Percentiles rank a stretch among this genome's conserved stretches.
Conservation (phyloP, 2,888 invertebrate species). For the Thymelicus lineola region DNA sequence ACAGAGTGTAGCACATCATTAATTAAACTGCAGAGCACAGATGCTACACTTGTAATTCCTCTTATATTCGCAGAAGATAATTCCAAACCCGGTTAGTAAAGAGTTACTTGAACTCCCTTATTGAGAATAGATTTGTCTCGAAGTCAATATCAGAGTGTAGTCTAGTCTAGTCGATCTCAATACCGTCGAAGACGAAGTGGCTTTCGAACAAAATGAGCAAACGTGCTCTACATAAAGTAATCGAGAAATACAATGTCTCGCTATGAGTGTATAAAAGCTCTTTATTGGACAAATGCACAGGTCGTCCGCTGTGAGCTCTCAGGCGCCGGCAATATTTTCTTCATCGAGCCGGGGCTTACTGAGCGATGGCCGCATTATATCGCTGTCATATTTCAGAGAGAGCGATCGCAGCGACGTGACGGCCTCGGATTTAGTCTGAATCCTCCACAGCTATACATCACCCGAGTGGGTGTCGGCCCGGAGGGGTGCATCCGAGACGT, state of each 20-base stretch:
- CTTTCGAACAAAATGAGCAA: conserved; percentile 34
- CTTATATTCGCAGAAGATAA: not conserved
- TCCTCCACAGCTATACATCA: conserved; percentile 52
- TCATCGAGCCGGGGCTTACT: conserved; percentile 71
- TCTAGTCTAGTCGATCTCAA: conserved; percentile 25
- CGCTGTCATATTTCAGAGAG: conserved; percentile 74
- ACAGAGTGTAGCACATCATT: not conserved
- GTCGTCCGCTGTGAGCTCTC: conserved; percentile 46
- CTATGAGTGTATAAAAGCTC: conserved; percentile 52
- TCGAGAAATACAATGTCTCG: conserved; percentile 34
- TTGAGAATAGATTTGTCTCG: not conserved
- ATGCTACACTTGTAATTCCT: not conserved
- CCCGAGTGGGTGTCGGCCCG: conserved; percentile 34
- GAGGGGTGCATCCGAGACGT: conserved; percentile 51
- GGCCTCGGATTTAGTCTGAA: conserved; percentile 49
- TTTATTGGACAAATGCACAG: conserved; percentile 41
- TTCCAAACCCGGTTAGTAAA: not conserved
- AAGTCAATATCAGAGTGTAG: conserved; percentile 1
- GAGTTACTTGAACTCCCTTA: not conserved
- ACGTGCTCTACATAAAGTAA: conserved; percentile 33
- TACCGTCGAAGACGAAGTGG: conserved; percentile 26
- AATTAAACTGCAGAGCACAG: not conserved
- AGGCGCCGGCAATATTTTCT: conserved; percentile 73
- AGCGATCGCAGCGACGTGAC: conserved; percentile 75
- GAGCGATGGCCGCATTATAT: conserved; percentile 72